These are phyloP conservation scores for Lontra canadensis DNA, from an alignment of 2,113 vertebrate genomes.

Conservation along the genomic window DNA sequence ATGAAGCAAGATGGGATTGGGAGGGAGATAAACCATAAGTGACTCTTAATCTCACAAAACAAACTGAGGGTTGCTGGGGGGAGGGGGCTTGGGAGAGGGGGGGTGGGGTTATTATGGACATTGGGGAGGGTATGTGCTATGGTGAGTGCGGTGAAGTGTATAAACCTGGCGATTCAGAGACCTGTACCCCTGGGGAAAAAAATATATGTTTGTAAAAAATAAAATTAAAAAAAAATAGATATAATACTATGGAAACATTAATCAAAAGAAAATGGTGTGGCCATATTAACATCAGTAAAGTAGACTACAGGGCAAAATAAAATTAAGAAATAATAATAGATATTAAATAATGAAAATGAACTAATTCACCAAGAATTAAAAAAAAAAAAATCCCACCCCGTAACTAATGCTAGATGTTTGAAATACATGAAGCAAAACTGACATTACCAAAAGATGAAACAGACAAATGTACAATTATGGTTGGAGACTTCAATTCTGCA, in stretches of 20 bases:
- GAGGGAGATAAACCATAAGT: too few relatives aligned
- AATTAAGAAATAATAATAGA: not conserved
- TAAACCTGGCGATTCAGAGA: too few relatives aligned
- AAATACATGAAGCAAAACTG: not conserved
- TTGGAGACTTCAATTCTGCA: not conserved
- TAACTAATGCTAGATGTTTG: not conserved
- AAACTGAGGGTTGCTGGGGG: too few relatives aligned
- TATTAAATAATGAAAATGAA: not conserved
- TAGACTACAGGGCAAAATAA: not conserved
- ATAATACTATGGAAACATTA: not conserved
- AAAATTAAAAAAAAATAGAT: too few relatives aligned
- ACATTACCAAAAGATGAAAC: not conserved
- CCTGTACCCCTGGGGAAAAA: too few relatives aligned
- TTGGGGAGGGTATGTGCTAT: too few relatives aligned
- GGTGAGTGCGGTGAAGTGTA: too few relatives aligned
- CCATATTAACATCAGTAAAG: not conserved
- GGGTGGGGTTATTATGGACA: too few relatives aligned
- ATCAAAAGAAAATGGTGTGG: not conserved
- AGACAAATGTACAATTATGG: not conserved
- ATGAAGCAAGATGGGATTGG: too few relatives aligned
- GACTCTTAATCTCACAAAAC: too few relatives aligned
- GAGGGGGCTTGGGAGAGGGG: too few relatives aligned
- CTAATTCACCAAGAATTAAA: not conserved
- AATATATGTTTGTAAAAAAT: too few relatives aligned
- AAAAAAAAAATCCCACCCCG: not conserved